A percentile compares a stretch with the other conserved stretches of the same genome.
Conservation (phyloP, 37 sponge, comb jelly and placozoan species). For the Sycon ciliatum region DNA sequence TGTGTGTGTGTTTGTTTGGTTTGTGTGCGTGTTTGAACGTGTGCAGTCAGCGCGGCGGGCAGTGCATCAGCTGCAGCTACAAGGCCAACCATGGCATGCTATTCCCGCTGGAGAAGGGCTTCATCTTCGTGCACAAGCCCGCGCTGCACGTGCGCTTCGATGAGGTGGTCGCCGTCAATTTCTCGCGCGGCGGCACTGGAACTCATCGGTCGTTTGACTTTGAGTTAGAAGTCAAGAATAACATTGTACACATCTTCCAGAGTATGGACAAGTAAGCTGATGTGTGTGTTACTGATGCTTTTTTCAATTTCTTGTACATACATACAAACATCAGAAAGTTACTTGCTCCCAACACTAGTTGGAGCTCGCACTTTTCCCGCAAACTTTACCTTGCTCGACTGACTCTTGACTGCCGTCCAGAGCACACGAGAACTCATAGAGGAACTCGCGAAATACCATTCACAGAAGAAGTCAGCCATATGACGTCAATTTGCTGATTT, state of each 20-base stretch:
- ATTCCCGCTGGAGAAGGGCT: conserved; percentile 88
- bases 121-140: conserved; percentile 96
- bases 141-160: conserved; percentile 84
- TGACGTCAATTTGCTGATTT: too few relatives aligned
- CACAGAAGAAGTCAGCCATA: too few relatives aligned
- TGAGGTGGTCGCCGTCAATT: conserved; percentile 78
- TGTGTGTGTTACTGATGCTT: too few relatives aligned
- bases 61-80: conserved; percentile 69
- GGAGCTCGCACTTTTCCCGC: too few relatives aligned
- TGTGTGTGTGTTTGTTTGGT: neutral
- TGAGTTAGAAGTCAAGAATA: conserved; percentile 87
- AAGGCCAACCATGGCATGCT: conserved; percentile 75
- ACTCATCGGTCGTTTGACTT: conserved; percentile 87
- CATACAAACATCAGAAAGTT: too few relatives aligned
- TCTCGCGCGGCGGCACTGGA: conserved; percentile 72
- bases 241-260: conserved; percentile 62
- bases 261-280: conserved; percentile 91
- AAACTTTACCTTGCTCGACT: too few relatives aligned
- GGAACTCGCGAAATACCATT: too few relatives aligned
- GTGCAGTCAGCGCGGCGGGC: conserved; percentile 38
- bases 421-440: too few relatives aligned
- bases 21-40: neutral
- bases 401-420: too few relatives aligned
- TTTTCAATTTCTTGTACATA: too few relatives aligned
- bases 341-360: too few relatives aligned